Percentiles rank a stretch among this genome's conserved stretches.
phyloP scores from a whole-genome alignment of 2,888 invertebrate species.

The Cephus rjabovi region DNA sequence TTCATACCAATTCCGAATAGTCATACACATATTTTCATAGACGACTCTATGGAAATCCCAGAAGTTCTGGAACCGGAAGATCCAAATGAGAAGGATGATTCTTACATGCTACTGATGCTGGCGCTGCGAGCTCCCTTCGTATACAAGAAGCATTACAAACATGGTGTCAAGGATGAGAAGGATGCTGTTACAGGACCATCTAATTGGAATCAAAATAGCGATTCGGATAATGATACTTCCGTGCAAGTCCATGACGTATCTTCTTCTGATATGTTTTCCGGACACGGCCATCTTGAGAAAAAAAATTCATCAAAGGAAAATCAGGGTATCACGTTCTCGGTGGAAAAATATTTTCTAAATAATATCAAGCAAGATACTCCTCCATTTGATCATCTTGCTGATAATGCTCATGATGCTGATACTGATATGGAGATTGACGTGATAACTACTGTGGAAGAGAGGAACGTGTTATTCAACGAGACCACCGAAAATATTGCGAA shows the following conservation, averaged over 20 bases:
- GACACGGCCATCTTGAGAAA: neutral
- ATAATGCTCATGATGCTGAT: neutral
- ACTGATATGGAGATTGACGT: neutral
- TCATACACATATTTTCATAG: neutral
- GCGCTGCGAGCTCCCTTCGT: neutral
- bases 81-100: neutral
- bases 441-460: neutral
- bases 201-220: neutral
- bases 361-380: neutral
- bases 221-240: neutral
- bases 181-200: neutral
- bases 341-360: neutral
- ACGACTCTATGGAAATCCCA: neutral
- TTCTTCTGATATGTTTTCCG: neutral
- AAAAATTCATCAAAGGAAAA: neutral
- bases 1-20: neutral
- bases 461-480: neutral
- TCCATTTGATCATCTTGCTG: neutral
- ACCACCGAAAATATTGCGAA: neutral
- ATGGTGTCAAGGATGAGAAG: neutral
- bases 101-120: neutral
- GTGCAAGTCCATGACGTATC: neutral
- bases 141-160: neutral
- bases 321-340: neutral
- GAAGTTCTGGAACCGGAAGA: neutral